These are phyloP conservation scores for Clarias gariepinus DNA, from an alignment of 2,113 vertebrate species.

Conservation along the genomic window DNA sequence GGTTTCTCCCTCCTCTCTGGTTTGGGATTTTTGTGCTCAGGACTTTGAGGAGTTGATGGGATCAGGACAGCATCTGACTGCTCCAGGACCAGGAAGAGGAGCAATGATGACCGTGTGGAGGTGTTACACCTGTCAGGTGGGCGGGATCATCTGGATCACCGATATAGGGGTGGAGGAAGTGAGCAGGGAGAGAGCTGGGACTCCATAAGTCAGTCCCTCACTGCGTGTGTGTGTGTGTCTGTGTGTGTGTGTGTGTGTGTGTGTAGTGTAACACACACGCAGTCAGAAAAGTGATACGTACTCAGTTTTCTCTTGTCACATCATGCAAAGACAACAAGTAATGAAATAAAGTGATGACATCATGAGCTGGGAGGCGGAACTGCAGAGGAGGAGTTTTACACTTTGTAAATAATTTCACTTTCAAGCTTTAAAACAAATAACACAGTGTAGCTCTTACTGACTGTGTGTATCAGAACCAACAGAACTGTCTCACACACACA, in stretches of 20 bases:
- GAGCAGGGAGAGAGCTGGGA: background rate
- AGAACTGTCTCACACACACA: background rate
- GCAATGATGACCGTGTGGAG: background rate
- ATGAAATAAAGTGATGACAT: background rate
- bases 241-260: slow-evolving; percentile 26
- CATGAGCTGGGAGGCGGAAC: background rate
- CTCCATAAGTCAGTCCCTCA: slow-evolving; percentile 7
- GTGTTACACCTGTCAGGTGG: background rate
- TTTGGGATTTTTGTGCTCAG: background rate
- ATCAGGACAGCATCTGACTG: background rate
- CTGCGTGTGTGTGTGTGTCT: slow-evolving; percentile 14
- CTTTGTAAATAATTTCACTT: background rate
- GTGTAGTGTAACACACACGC: background rate
- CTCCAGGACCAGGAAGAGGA: background rate
- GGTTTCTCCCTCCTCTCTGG: background rate
- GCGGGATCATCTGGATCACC: background rate
- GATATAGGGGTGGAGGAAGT: background rate
- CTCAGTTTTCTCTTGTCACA: no score
- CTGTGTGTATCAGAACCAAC: background rate
- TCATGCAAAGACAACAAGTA: no score
- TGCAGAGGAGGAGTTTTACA: background rate
- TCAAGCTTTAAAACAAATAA: background rate
- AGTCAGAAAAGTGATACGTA: no score
- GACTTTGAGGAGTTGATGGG: background rate
- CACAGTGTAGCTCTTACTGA: background rate